Evolutionary conservation across 2,888 invertebrate species (phyloP), one percentile per base, ranked within the genome.

Genomic region (Meiosimyza platycephala): DNA sequence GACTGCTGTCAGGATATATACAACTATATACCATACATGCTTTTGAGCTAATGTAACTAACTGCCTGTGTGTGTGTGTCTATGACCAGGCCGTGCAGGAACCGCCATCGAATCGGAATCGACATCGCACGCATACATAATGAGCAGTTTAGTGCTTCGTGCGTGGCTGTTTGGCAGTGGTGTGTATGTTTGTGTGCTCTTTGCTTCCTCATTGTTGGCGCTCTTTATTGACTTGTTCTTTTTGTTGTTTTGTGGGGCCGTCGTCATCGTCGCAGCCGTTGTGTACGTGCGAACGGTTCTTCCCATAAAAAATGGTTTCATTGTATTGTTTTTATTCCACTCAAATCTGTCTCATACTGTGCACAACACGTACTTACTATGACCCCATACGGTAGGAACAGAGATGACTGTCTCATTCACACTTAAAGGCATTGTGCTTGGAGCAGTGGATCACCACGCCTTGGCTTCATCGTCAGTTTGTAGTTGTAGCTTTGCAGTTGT

Each of bases 101-200:
- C 72, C 76, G 74, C 76, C 76, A 76, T 84, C 84, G 84, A 84
- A 84, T 84, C 85, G 85, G 84, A 84, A 83, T 85, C 85, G 83
- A 85, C 84, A 81, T 81, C 79, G 80, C 78, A 80, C 84, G 84
- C 85, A 84, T 84, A 85, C 84, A 80, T 82, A 84, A 84, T 84
- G 82, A 85, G 84, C 74, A 55, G n/a, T 40, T 48, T 22, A 15
- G 51, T 47, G 68, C 74, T 74, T 76, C 73, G 70, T 59, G 72
- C 59, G 67, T 72, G 62, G 69, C 57, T 68, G 69, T 28, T 16
- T 62, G 72, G 9, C 50, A 54, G 54, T 59, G 57, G 47, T 33
- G 54, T 40, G 48, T 54, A 7, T 54, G 15, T 54, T 54, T 59
- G 60, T 70, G 71, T 70, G 71, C 52, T 55, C 71, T 75, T 76